phyloP scores from a whole-genome alignment of 2,797 vertebrate genomes.

The Anableps anableps region DNA sequence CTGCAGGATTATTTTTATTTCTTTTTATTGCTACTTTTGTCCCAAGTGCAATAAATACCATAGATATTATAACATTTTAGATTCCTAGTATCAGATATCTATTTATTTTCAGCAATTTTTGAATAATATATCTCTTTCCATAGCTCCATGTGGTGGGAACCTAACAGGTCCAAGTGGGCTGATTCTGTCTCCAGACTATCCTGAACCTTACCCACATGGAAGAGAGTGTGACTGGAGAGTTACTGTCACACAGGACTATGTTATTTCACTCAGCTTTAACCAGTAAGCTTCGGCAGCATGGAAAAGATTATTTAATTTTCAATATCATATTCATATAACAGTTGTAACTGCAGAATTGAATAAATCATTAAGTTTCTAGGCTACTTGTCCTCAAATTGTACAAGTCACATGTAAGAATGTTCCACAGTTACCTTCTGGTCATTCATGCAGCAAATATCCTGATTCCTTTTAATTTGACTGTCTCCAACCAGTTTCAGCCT shows the following conservation, averaged over 20 bases:
- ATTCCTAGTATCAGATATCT: neutral
- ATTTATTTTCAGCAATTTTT: neutral
- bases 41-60: neutral
- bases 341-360: neutral
- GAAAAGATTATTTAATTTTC: neutral
- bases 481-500: constrained; percentile 88
- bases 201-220: constrained; percentile 94
- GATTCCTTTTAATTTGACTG: neutral
- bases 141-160: constrained; percentile 95
- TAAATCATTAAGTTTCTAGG: neutral
- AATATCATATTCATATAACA: neutral
- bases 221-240: constrained; percentile 98
- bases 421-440: neutral
- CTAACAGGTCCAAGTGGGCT: constrained; percentile 91
- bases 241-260: constrained; percentile 90
- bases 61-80: neutral
- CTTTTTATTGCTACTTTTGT: neutral
- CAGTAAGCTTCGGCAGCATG: constrained; percentile 78
- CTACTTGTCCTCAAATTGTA: neutral
- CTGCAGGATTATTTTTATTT: neutral
- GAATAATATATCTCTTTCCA: neutral
- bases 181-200: constrained; percentile 96
- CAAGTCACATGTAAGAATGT: neutral
- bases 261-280: constrained; percentile 94
- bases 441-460: constrained; percentile 2